Percentiles rank a stretch among this genome's conserved stretches.
Conservation (phyloP, 2,888 invertebrate genomes). For the Acanthopleura granulata region DNA sequence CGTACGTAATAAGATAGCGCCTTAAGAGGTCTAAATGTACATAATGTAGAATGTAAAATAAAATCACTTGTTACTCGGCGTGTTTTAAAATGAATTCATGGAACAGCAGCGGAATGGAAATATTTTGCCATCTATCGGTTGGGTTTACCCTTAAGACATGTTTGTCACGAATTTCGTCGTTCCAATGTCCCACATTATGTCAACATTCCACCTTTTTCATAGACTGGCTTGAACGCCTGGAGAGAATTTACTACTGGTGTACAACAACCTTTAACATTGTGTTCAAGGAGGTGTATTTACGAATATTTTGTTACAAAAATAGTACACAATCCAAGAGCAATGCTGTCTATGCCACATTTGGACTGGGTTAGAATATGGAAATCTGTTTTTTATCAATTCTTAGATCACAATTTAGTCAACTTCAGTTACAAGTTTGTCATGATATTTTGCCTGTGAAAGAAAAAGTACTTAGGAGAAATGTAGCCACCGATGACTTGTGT, state of each 20-base stretch:
- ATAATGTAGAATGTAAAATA: conserved; percentile 12
- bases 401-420: conserved; percentile 16
- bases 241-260: neutral
- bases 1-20: neutral
- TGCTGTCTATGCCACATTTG: neutral
- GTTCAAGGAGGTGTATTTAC: neutral
- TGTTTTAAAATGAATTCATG: conserved; percentile 13
- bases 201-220: conserved; percentile 9
- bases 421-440: neutral
- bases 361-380: neutral
- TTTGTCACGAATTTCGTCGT: neutral
- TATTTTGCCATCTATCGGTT: conserved; percentile 17
- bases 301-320: neutral
- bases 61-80: neutral
- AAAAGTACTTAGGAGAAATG: neutral
- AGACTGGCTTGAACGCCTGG: neutral
- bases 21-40: conserved; percentile 2
- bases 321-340: neutral
- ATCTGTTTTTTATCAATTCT: neutral
- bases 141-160: conserved; percentile 6
- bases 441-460: conserved; percentile 6
- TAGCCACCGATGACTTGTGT: conserved; percentile 4
- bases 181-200: neutral
- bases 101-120: neutral
- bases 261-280: neutral